Conservation (phyloP, 2,113 vertebrate genomes). For the Salvator merianae region DNA sequence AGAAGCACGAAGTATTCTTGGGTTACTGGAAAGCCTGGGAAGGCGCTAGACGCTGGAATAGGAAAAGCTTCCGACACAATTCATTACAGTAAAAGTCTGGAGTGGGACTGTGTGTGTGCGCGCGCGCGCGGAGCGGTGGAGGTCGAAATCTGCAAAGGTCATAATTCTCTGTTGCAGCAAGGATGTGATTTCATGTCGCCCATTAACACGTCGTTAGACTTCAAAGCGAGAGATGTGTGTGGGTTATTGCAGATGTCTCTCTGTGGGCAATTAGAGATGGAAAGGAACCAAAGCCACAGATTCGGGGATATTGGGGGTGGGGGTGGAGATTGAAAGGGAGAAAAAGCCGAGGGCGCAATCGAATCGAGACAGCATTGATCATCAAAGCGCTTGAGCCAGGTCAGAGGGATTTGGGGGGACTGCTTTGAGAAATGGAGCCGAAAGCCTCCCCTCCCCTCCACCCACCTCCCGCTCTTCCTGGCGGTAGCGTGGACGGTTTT, state of each 20-base stretch:
- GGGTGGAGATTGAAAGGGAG: background rate
- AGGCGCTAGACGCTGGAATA: background rate
- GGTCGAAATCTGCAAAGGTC: conserved; percentile 6
- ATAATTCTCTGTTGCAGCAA: conserved; percentile 6
- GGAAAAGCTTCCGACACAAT: conserved; percentile 35
- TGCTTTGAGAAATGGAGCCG: too few relatives aligned
- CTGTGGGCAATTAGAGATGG: conserved; percentile 2
- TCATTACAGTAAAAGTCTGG: background rate
- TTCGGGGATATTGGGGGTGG: background rate
- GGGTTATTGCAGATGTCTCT: conserved; percentile 1
- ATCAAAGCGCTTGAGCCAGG: background rate
- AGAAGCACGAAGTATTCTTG: conserved; percentile 20
- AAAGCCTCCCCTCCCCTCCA: background rate
- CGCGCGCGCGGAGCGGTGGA: background rate
- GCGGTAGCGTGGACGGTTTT: background rate
- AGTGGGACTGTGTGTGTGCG: too few relatives aligned
- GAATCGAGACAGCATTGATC: background rate
- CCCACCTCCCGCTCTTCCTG: background rate
- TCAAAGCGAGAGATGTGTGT: conserved; percentile 23
- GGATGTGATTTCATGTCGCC: conserved; percentile 29
- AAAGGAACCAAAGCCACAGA: background rate
- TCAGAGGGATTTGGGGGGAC: background rate
- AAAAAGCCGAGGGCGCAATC: background rate
- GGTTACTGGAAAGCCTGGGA: background rate
- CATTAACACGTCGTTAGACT: conserved; percentile 21